Base-by-base conservation (phyloP, 2,888 invertebrate genomes). In the Atrina japonica region DNA sequence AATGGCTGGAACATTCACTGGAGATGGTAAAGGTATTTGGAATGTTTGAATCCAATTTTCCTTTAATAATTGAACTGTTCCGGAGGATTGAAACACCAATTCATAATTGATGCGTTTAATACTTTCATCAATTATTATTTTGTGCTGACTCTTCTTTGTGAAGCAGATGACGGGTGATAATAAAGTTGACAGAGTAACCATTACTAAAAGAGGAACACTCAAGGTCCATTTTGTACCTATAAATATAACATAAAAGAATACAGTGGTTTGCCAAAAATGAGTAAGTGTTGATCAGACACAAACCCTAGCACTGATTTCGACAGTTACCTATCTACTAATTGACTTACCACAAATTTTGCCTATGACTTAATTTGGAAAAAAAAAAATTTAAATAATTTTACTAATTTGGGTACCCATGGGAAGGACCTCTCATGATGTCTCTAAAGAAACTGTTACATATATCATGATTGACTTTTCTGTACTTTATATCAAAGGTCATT, bases 1-100 rank as follows among this genome's bases (percentile, higher is more conserved):
- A 43, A 60, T 18, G 16, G 16, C 5, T 7, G 11, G 18, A 7
- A 21, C 23, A 35, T 11, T 18, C 2, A 35, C 30, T 25, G 29
- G 9, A 14, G n/a, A 41, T 16, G 68, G 68, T 6, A 68, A 25
- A 14, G 29, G 30, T 23, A 64, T 35, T 45, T 61, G 35, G 30
- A 53, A 68, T n/a, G 61, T 68, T 29, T 68, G 61, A 18, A 45
- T 29, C 68, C 68, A 68, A 35, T 52, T 55, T 25, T 61, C 60
- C 14, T 59, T 60, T 3, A 60, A 27, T 21, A 61, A 30, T 6
- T 49, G 18, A 3, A 66, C 5, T 40, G 6, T 16, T 40, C 43
- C 27, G 27, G n/a, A 23, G 18, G 50, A 27, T 41, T 68, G 21
- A 27, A 68, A 68, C 2, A 68, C 18, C 9, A 61, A 43, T 3